Evolutionary conservation across 1,140 invertebrate species (phyloP).

Genomic region (Plodia interpunctella): DNA sequence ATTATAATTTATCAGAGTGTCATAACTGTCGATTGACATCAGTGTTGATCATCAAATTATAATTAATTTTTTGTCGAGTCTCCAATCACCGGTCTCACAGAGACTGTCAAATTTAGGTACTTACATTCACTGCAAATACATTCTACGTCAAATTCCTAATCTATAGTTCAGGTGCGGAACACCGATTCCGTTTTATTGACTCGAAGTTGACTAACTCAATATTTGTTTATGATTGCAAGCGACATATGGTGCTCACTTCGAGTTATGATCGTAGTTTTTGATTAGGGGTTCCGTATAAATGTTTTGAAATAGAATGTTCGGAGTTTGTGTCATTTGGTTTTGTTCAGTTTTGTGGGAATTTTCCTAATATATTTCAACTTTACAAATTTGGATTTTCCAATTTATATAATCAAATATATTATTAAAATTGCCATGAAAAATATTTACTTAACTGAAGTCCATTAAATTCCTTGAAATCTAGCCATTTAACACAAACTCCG

Average conservation of each 20-base stretch:
- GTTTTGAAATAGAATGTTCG: not conserved
- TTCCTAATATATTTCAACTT: no score
- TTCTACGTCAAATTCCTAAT: not conserved
- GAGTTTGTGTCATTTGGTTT: no score
- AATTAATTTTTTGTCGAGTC: not conserved
- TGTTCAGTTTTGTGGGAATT: no score
- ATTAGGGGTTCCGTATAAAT: not conserved
- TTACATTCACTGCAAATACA: not conserved
- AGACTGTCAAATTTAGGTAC: not conserved
- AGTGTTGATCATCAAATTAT: no score
- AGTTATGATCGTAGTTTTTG: slow-evolving; percentile 4
- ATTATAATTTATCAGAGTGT: no score
- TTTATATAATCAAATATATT: no score
- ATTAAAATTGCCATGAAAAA: no score
- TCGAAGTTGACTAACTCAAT: slow-evolving; percentile 44
- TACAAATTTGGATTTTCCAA: no score
- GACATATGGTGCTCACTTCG: slow-evolving; percentile 17
- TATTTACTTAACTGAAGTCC: no score
- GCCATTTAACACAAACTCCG: no score
- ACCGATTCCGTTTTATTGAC: slow-evolving; percentile 47
- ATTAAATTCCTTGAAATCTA: no score
- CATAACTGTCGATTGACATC: no score
- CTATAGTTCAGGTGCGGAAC: slow-evolving; percentile 37
- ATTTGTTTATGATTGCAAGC: slow-evolving; percentile 48
- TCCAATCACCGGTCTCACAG: not conserved